Conservation (phyloP, 2,888 invertebrate species). For the Apocheima hispidaria region DNA sequence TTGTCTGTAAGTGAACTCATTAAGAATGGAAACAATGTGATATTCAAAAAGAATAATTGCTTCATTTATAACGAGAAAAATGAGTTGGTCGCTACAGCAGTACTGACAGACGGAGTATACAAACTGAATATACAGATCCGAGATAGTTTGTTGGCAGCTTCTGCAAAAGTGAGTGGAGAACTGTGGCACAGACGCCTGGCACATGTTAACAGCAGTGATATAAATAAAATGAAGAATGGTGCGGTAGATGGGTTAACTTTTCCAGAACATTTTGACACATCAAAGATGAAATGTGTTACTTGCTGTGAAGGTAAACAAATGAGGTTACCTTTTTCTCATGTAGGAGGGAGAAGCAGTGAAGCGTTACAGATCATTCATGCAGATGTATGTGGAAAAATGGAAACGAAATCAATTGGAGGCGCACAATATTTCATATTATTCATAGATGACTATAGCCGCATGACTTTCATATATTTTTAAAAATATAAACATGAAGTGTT, state of each 20-base stretch:
- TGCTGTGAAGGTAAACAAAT: constrained; percentile 40
- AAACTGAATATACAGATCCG: constrained; percentile 18
- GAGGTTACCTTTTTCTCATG: constrained; percentile 33
- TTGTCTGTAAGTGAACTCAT: constrained; percentile 44
- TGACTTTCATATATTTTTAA: constrained; percentile 35
- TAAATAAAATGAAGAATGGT: constrained; percentile 15
- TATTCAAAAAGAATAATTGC: constrained; percentile 24
- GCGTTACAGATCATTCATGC: constrained; percentile 29
- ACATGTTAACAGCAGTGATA: constrained; percentile 6
- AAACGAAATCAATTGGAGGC: constrained; percentile 10
- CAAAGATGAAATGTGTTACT: not conserved
- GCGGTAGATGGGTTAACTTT: constrained; percentile 4
- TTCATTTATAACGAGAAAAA: constrained; percentile 26
- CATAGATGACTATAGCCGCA: constrained; percentile 41
- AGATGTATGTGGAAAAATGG: constrained; percentile 38
- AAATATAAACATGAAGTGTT: constrained; percentile 33
- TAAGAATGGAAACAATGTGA: constrained; percentile 34
- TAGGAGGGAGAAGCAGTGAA: constrained; percentile 3
- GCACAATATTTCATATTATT: constrained; percentile 43
- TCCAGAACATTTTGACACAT: not conserved
- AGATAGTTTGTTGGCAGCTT: constrained; percentile 21
- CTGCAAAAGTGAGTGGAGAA: not conserved
- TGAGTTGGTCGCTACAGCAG: constrained; percentile 29
- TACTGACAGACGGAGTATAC: constrained; percentile 37
- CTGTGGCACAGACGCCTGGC: constrained; percentile 23